phyloP scores from a whole-genome alignment of 2,888 invertebrate species.

The Eilema caniola region DNA sequence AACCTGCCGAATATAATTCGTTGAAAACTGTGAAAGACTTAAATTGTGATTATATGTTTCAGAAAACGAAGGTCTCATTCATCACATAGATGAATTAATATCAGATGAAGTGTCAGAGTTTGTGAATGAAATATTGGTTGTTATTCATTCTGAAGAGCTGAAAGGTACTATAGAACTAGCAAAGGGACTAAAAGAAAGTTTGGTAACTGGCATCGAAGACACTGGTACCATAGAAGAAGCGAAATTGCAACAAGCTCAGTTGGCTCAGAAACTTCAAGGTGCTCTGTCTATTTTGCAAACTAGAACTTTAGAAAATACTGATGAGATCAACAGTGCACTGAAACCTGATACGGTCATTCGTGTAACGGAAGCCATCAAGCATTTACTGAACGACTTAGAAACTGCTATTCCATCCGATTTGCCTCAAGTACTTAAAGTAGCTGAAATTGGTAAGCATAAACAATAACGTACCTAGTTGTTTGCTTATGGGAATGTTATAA shows the following conservation, averaged over 20 bases:
- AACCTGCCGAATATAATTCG: background rate
- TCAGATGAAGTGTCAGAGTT: constrained; percentile 48
- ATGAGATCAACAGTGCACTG: constrained; percentile 42
- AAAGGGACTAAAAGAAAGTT: constrained; percentile 46
- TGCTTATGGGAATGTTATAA: no score
- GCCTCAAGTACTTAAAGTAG: constrained; percentile 30
- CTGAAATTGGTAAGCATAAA: constrained; percentile 31
- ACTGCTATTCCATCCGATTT: constrained; percentile 36
- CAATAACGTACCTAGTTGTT: no score
- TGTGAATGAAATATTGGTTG: constrained; percentile 43
- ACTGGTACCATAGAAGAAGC: constrained; percentile 22
- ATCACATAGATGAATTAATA: constrained; percentile 56
- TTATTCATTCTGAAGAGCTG: constrained; percentile 46
- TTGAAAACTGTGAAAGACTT: background rate
- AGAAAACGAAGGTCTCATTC: constrained; percentile 43
- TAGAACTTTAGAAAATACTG: constrained; percentile 52
- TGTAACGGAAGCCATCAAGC: constrained; percentile 57
- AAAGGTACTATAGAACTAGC: constrained; percentile 32
- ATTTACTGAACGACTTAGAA: constrained; percentile 65
- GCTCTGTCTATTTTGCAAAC: constrained; percentile 54
- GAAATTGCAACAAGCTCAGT: constrained; percentile 43
- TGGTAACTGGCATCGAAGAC: constrained; percentile 33
- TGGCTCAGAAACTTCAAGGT: constrained; percentile 54
- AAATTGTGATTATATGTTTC: constrained; percentile 26
- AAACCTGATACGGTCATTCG: constrained; percentile 51